phyloP scores from a whole-genome alignment of 2,888 invertebrate genomes.

The Entomobrya multifasciata region DNA sequence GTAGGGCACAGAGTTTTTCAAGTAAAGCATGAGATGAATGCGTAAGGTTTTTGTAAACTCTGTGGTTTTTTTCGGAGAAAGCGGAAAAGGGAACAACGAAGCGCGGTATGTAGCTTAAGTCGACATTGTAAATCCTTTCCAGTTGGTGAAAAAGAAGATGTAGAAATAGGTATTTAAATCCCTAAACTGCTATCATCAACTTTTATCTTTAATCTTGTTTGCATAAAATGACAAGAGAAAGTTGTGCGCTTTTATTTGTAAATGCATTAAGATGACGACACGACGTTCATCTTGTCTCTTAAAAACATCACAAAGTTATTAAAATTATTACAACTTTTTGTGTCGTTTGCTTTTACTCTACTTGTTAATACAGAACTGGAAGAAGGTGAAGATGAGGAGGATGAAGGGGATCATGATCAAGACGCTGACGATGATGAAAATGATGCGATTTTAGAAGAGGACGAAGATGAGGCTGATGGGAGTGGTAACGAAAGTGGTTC shows the following conservation, averaged over 20 bases:
- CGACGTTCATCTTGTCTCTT: not conserved
- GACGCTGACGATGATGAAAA: conserved; percentile 63
- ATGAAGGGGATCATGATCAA: conserved; percentile 62
- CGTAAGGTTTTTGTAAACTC: not conserved
- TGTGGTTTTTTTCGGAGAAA: no score
- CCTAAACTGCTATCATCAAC: conserved; percentile 25
- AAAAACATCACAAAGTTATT: conserved; percentile 7
- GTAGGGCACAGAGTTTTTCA: conserved; percentile 5
- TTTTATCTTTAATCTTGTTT: conserved; percentile 34
- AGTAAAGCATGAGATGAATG: not conserved
- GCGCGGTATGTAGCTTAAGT: no score
- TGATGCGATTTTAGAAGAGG: conserved; percentile 72
- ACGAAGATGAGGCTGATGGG: conserved; percentile 72
- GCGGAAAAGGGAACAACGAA: not conserved
- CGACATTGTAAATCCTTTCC: not conserved
- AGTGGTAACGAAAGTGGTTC: conserved; percentile 76
- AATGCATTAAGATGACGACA: not conserved
- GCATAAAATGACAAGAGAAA: conserved; percentile 36
- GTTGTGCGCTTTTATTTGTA: not conserved
- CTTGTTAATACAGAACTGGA: conserved; percentile 52
- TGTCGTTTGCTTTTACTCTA: not conserved
- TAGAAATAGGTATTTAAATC: conserved; percentile 17
- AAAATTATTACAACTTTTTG: conserved; percentile 38
- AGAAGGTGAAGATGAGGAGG: conserved; percentile 71
- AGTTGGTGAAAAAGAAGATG: not conserved